phyloP scores from a whole-genome alignment of 64 coral and sea anemone species.

The Montipora efflorescens region DNA sequence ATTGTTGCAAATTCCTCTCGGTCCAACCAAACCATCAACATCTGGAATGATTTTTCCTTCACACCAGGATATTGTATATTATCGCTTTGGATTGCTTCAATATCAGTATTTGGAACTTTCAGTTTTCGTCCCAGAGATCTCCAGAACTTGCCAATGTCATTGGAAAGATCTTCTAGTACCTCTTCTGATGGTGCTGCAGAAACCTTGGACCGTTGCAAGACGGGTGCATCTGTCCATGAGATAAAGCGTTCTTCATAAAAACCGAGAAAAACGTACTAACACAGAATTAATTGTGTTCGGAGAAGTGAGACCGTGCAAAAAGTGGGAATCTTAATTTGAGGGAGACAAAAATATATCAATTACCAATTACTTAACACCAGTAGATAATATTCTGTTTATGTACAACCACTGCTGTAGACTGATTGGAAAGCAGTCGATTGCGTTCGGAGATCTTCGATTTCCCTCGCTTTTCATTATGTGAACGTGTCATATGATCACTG shows the following conservation, averaged over 20 bases:
- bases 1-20: constrained; percentile 31
- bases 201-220: constrained; percentile 9
- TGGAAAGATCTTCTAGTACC: constrained; percentile 42
- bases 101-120: constrained; percentile 49
- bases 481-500: too few relatives aligned
- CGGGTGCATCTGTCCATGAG: background rate
- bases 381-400: too few relatives aligned
- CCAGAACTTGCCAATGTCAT: constrained; percentile 55
- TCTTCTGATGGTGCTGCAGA: constrained; percentile 23
- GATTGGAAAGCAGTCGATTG: too few relatives aligned
- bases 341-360: too few relatives aligned
- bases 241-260: background rate
- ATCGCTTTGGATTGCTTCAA: constrained; percentile 63
- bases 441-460: too few relatives aligned
- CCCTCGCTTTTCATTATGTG: too few relatives aligned
- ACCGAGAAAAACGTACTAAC: background rate
- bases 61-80: constrained; percentile 51
- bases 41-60: constrained; percentile 70
- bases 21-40: constrained; percentile 73
- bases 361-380: too few relatives aligned
- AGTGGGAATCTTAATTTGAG: too few relatives aligned
- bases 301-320: too few relatives aligned
- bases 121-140: constrained; percentile 60
- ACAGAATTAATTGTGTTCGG: background rate
- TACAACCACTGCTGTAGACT: too few relatives aligned